A percentile compares a stretch with the other conserved stretches of the same genome.
These are phyloP conservation scores for Lasiurus cinereus DNA, from an alignment of 2,113 vertebrate species.

Conservation along the genomic window DNA sequence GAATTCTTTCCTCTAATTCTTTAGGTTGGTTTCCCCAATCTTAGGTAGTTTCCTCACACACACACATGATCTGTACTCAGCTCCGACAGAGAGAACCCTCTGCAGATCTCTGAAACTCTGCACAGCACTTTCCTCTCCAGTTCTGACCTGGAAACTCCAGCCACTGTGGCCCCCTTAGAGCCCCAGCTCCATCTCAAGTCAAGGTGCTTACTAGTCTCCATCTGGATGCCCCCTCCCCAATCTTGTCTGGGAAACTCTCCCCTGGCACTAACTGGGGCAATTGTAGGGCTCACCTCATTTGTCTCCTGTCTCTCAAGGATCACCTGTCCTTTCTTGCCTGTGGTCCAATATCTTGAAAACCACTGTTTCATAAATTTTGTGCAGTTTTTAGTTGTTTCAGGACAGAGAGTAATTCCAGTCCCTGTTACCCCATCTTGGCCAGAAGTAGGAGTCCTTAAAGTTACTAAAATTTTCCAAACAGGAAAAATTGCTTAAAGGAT, in stretches of 20 bases:
- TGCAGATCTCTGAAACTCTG: background rate
- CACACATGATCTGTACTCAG: background rate
- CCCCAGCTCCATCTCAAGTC: background rate
- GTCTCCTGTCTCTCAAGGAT: conserved; percentile 28
- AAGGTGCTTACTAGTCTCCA: background rate
- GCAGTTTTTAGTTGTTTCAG: conserved; percentile 46
- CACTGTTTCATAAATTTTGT: background rate
- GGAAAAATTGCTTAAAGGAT: conserved; percentile 22
- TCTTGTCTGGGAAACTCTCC: background rate
- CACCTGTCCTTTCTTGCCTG: conserved; percentile 43
- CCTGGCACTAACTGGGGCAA: background rate
- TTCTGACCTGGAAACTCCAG: background rate
- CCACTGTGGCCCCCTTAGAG: background rate
- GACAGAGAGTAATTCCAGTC: conserved; percentile 33
- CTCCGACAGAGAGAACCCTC: background rate
- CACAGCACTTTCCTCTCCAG: background rate
- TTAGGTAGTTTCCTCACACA: background rate
- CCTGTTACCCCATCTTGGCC: conserved; percentile 14
- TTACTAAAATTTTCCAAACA: conserved; percentile 61
- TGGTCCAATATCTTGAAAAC: conserved; percentile 2
- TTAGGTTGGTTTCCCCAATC: background rate
- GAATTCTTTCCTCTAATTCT: background rate
- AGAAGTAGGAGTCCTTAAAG: conserved; percentile 48
- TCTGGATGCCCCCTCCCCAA: background rate
- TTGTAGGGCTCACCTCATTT: background rate